phyloP scores from a whole-genome alignment of 2,113 vertebrate genomes.

The Vidua chalybeata region DNA sequence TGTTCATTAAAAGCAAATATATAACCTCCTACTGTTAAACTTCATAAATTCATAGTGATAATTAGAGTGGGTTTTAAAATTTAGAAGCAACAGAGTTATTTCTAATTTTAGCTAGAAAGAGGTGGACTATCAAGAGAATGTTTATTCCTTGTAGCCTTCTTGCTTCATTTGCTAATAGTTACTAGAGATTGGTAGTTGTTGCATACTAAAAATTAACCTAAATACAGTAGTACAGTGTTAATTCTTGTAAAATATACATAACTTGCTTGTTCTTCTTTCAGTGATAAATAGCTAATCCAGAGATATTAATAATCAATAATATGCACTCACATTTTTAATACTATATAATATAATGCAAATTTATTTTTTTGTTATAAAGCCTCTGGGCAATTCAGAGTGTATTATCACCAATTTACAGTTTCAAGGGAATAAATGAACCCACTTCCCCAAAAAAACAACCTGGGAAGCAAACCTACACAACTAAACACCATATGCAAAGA shows the following conservation, averaged over 20 bases:
- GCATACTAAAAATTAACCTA: slow-evolving; percentile 1
- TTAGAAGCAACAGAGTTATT: background rate
- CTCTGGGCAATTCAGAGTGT: background rate
- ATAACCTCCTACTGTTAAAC: slow-evolving; percentile 32
- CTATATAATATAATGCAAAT: background rate
- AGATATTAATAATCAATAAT: background rate
- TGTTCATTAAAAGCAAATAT: slow-evolving; percentile 54
- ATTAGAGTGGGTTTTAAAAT: slow-evolving; percentile 50
- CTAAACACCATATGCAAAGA: background rate
- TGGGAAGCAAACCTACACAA: background rate
- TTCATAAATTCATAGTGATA: slow-evolving; percentile 39
- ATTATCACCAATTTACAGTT: background rate
- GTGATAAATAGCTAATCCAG: background rate
- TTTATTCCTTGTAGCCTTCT: slow-evolving; percentile 7
- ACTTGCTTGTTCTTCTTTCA: background rate
- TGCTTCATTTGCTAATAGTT: slow-evolving; percentile 13
- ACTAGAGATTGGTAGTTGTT: background rate
- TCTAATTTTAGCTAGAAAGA: slow-evolving; percentile 23
- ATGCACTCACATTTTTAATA: background rate
- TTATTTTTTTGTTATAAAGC: background rate
- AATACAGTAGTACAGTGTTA: background rate
- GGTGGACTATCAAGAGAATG: background rate
- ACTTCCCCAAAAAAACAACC: background rate
- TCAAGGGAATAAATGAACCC: background rate
- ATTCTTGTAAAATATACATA: background rate